phyloP scores from a whole-genome alignment of 2,113 vertebrate species.

The Nansenia antarctica region DNA sequence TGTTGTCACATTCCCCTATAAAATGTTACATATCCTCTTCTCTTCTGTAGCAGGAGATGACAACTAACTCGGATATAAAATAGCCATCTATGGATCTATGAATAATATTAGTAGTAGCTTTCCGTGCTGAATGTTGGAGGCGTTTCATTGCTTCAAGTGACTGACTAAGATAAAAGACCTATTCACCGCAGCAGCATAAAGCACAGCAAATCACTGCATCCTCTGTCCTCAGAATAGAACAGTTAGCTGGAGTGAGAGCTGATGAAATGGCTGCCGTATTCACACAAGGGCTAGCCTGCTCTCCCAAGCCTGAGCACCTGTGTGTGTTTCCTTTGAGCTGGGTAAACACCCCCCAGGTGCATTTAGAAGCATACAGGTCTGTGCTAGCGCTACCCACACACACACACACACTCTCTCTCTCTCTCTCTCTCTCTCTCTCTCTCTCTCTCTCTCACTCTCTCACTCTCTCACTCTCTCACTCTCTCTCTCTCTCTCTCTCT shows the following conservation, averaged over 20 bases:
- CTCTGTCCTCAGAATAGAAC: conserved; percentile 29
- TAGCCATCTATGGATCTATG: neutral
- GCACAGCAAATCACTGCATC: neutral
- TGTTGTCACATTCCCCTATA: neutral
- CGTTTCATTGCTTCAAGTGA: conserved; percentile 24
- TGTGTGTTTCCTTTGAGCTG: conserved; percentile 54
- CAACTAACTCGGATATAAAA: neutral
- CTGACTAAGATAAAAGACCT: conserved; percentile 24
- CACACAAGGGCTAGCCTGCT: conserved; percentile 22
- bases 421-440: conserved; percentile 31
- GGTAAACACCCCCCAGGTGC: conserved; percentile 60
- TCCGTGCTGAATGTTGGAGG: conserved; percentile 16
- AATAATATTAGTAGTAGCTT: conserved; percentile 7
- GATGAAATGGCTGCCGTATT: conserved; percentile 36
- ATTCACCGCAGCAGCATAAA: conserved; percentile 25
- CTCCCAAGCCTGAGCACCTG: conserved; percentile 57
- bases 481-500: conserved; percentile 12
- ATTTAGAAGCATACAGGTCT: conserved; percentile 37
- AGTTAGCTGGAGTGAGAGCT: conserved; percentile 32
- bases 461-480: neutral
- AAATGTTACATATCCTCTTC: neutral
- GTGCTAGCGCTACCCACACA: conserved; percentile 18
- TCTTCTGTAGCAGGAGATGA: neutral
- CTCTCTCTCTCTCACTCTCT: neutral
- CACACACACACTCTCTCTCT: conserved; percentile 32